Evolutionary conservation across 2,797 vertebrate species (phyloP), one percentile per base, ranked within the genome.

Genomic region (Sandelia bainsii): DNA sequence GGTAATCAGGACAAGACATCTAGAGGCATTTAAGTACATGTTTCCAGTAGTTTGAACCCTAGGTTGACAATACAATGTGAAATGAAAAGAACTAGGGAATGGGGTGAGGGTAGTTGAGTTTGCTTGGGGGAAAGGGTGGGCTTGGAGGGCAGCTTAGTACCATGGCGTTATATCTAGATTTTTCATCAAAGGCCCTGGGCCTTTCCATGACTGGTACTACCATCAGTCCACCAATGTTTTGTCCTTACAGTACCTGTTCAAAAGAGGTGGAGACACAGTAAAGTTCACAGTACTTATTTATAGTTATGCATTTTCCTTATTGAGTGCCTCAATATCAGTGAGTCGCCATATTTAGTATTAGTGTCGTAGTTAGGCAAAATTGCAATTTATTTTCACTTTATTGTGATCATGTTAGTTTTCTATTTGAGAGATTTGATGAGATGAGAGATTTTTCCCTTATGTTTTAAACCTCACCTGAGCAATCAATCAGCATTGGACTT

Each of bases 21-120:
- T 87, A 85, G 87, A 89, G 88, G 91, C 91, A 80, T 90, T 90
- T 82, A 84, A 81, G 75, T 83, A 86, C 78, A 89, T 72, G 89
- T 90, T 90, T 90, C 83, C 74, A 85, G 84, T 90, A 80, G 85
- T 92, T 86, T 76, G 75, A 82, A 84, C 82, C 77, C 86, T 71
- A 69, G 69, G 79, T 71, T 89, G 79, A 93, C 89, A 90, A 92
- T 82, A 79, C 78, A 73, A 77, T 78, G 75, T 79, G 50, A 91
- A 89, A 91, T 88, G 84, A 93, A 93, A 87, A 65, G 74, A 86
- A 90, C 32, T 80, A 69, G 83, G 77, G 68, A 82, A 89, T 39
- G 72, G 68, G 79, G 60, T 63, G 68, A 82, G 54, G 69, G 75
- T 69, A 51, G 42, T 70, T 59, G 68, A 73, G 72, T 71, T 77